Conservation (phyloP, 2,888 invertebrate species). For the Liodrosophila aerea region DNA sequence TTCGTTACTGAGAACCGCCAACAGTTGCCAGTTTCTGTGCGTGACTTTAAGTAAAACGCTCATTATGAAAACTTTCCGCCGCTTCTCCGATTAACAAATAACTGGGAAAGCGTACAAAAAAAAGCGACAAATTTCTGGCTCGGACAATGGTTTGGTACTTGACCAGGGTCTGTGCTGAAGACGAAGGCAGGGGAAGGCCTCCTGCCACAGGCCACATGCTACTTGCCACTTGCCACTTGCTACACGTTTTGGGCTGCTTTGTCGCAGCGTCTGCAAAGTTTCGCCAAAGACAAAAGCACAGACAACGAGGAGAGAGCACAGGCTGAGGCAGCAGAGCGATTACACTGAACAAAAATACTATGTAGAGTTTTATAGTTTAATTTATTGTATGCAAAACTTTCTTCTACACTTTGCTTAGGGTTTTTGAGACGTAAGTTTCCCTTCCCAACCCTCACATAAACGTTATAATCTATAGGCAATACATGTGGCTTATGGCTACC, state of each 20-base stretch:
- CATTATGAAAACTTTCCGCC: constrained; percentile 65
- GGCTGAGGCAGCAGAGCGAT: neutral
- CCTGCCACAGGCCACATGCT: neutral
- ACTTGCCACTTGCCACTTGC: constrained; percentile 40
- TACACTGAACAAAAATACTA: too few relatives aligned
- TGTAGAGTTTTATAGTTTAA: too few relatives aligned
- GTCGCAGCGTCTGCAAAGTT: constrained; percentile 79
- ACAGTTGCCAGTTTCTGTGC: constrained; percentile 16
- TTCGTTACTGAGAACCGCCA: constrained; percentile 4
- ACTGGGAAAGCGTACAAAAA: constrained; percentile 41
- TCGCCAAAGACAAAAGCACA: constrained; percentile 25
- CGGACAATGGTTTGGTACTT: constrained; percentile 21
- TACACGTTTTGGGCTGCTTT: constrained; percentile 45
- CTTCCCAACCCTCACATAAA: too few relatives aligned
- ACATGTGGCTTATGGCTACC: too few relatives aligned
- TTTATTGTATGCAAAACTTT: too few relatives aligned
- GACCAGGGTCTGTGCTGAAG: constrained; percentile 30
- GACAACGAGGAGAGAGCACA: neutral
- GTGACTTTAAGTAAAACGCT: constrained; percentile 49
- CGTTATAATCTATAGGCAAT: too few relatives aligned
- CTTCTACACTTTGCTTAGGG: too few relatives aligned
- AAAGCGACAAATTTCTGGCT: constrained; percentile 5
- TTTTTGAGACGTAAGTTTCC: too few relatives aligned
- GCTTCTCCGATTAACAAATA: constrained; percentile 16
- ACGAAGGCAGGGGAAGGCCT: constrained; percentile 1